Base-by-base conservation (phyloP, 1,140 invertebrate species). In the Musca vetustissima region DNA sequence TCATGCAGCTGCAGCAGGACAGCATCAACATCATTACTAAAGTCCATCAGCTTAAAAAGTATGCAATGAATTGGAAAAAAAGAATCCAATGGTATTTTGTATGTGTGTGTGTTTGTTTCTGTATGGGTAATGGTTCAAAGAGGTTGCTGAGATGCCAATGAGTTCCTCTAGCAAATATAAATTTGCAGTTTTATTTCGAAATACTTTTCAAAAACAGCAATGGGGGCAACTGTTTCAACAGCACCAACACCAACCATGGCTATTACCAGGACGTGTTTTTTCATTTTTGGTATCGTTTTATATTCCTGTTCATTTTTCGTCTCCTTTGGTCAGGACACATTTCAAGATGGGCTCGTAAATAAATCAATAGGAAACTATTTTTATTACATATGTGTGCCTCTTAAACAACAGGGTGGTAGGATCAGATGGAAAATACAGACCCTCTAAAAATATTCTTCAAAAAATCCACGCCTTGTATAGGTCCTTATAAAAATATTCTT, bases 321-420 rank as follows among this genome's bases (percentile, higher is more conserved):
- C 36, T 61, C 57, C 57, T 61, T 24, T 66, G 65, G 24, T 36
- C 22, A 21, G 65, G 65, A 66, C 65, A 66, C 65, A 52, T 66
- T 66, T 66, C 65, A 66, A 66, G 65, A 61, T 68, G 59, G 69
- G 73, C 75, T 77, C 74, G 77, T 76, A 78, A 78, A 78, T 78
- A 78, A 76, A 78, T 78, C 77, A 78, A 78, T 78, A 75, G 74
- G 74, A 74, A 69, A 73, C 72, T 76, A 74, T 73, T 74, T 75
- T 73, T 78, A 74, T 75, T 72, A n/a, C n/a, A n/a, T n/a, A 67
- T 69, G 75, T 74, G 71, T 72, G 36, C 36, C 36, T 43, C 28
- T 9, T 32, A 32, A 9, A 13, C 3, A 28, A 4, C 36, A 43
- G 36, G 36, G 36, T 8, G 36, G 36, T 43, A 6, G 36, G 36